Percentiles rank a stretch among this genome's conserved stretches.
Conservation (phyloP, 23 tunicate genomes). For the Oikopleura albicans region DNA sequence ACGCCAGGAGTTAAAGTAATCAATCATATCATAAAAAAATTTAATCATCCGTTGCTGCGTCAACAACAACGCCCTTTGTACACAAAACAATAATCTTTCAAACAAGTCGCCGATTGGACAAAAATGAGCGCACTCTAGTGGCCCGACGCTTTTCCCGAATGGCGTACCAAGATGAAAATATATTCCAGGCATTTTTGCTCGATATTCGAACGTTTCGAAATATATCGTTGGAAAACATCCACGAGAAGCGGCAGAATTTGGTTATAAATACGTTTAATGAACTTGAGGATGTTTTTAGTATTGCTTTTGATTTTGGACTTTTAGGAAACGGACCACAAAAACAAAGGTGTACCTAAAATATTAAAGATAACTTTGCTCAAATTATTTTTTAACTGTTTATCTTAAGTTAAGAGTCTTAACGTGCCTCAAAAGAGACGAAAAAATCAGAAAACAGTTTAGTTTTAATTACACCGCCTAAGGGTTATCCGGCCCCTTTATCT, state of each 20-base stretch:
- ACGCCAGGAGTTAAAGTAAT: too few species aligned
- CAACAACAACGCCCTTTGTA: too few species aligned
- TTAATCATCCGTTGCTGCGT: too few species aligned
- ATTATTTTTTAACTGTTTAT: too few species aligned
- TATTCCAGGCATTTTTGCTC: background rate
- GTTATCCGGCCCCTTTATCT: too few species aligned
- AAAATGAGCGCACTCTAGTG: background rate
- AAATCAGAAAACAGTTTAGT: too few species aligned
- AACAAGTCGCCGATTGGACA: background rate
- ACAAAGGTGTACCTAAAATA: too few species aligned
- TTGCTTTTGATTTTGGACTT: background rate
- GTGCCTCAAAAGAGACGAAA: too few species aligned
- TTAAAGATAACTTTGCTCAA: too few species aligned
- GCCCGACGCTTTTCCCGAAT: background rate
- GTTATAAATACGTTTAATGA: background rate
- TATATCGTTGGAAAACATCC: background rate
- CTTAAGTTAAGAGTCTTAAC: too few species aligned
- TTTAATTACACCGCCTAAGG: too few species aligned
- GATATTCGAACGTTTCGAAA: background rate
- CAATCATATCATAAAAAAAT: too few species aligned
- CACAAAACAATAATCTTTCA: background rate
- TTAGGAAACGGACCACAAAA: background rate
- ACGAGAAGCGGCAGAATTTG: background rate
- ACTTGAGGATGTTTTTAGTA: background rate
- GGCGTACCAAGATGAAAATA: background rate